phyloP scores from a whole-genome alignment of 2,113 vertebrate genomes.

The Apteryx mantelli region DNA sequence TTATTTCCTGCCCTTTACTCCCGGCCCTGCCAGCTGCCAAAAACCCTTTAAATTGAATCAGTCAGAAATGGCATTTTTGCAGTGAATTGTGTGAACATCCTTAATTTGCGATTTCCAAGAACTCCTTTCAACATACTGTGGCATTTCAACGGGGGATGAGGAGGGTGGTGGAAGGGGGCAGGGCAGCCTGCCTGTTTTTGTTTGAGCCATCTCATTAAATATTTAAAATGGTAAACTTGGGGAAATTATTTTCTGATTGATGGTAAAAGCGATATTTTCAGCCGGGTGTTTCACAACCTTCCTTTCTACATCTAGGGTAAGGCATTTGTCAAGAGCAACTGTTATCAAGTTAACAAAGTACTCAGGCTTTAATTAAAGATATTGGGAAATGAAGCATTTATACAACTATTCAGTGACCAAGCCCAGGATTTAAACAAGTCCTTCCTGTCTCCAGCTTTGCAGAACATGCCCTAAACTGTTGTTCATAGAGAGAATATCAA shows the following conservation, averaged over 20 bases:
- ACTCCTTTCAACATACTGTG: conserved; percentile 24
- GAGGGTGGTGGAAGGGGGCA: background rate
- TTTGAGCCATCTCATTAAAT: background rate
- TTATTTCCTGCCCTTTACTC: conserved; percentile 68
- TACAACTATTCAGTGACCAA: background rate
- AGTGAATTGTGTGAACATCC: conserved; percentile 63
- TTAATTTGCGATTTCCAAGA: conserved; percentile 49
- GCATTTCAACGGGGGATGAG: background rate
- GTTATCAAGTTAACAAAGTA: background rate
- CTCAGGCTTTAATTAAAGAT: conserved; percentile 3
- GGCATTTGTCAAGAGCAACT: background rate
- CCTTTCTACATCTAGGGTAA: background rate
- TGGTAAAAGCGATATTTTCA: background rate
- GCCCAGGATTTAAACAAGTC: conserved; percentile 30
- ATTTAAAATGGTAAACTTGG: background rate
- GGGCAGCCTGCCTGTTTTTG: background rate
- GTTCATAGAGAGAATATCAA: background rate
- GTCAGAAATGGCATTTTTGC: background rate
- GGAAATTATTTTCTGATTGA: background rate
- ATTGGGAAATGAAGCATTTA: background rate
- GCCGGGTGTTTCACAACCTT: background rate
- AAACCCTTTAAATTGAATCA: conserved; percentile 54
- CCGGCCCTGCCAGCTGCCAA: conserved; percentile 51
- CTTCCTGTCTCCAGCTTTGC: conserved; percentile 17
- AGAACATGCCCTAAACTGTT: conserved; percentile 20